Percentiles rank a stretch among this genome's conserved stretches.
These are phyloP conservation scores for Phoxinus phoxinus DNA, from an alignment of 2,113 vertebrate genomes.

Conservation along the genomic window DNA sequence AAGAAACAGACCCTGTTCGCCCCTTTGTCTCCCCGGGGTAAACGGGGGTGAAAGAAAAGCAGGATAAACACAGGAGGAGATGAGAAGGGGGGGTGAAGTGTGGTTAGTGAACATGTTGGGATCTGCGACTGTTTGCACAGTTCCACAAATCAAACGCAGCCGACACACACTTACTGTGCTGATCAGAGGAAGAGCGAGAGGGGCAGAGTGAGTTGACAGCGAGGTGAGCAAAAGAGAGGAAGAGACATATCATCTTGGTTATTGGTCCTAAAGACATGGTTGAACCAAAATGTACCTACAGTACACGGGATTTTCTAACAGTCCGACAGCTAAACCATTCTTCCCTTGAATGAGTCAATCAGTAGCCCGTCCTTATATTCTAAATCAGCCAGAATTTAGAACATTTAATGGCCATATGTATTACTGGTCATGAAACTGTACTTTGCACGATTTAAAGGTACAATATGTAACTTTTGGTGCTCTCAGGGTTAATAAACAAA, in stretches of 20 bases:
- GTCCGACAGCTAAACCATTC: neutral
- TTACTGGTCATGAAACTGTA: no score
- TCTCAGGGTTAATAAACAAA: no score
- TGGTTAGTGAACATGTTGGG: conserved; percentile 34
- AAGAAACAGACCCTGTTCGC: conserved; percentile 43
- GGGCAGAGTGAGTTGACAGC: conserved; percentile 52
- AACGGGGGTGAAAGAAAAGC: conserved; percentile 8
- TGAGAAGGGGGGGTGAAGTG: conserved; percentile 38
- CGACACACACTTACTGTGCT: conserved; percentile 12
- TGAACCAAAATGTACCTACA: neutral
- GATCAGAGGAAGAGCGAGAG: conserved; percentile 28
- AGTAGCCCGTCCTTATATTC: no score
- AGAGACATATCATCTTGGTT: conserved; percentile 24
- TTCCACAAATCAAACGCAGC: conserved; percentile 24
- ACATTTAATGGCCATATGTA: no score
- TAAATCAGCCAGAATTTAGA: no score
- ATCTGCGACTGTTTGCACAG: conserved; percentile 42
- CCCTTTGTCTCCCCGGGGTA: conserved; percentile 31
- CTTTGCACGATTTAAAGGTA: no score
- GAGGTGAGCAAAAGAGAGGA: conserved; percentile 41
- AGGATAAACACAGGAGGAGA: conserved; percentile 47
- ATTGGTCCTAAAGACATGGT: neutral
- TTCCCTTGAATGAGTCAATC: no score
- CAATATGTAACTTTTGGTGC: no score
- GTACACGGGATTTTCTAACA: neutral